phyloP scores from a whole-genome alignment of 2,113 vertebrate genomes.

The Arizona elegans region DNA sequence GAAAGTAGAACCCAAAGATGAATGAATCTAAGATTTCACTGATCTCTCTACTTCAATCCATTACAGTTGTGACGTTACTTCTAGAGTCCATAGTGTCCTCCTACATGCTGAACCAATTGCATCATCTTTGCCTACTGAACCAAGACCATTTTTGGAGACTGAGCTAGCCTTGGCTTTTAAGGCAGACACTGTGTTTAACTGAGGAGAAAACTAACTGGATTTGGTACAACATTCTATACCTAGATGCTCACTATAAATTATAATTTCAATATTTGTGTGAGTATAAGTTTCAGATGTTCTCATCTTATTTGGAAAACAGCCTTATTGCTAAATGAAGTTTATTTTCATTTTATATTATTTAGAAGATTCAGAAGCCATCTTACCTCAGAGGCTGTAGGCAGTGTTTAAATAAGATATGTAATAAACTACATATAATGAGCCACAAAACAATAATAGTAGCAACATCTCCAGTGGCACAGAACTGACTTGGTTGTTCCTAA shows the following conservation, averaged over 20 bases:
- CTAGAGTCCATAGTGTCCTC: background rate
- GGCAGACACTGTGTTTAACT: background rate
- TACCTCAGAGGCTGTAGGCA: background rate
- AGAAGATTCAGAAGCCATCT: background rate
- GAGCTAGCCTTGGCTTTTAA: background rate
- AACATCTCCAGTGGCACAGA: background rate
- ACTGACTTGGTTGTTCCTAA: background rate
- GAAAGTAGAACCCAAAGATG: background rate
- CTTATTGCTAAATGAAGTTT: background rate
- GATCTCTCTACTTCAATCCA: background rate
- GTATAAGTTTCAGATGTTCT: background rate
- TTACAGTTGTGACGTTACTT: background rate
- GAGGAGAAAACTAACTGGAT: background rate
- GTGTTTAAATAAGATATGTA: background rate
- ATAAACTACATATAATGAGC: background rate
- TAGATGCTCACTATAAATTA: background rate
- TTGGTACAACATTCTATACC: background rate
- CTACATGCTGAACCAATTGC: background rate
- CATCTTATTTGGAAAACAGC: background rate
- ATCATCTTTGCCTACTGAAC: background rate
- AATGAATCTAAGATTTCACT: background rate
- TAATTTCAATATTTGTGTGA: background rate
- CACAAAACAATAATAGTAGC: background rate
- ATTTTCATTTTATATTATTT: background rate
- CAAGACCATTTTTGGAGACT: background rate